phyloP scores from a whole-genome alignment of 2,797 vertebrate genomes.

The Aeoliscus strigatus region DNA sequence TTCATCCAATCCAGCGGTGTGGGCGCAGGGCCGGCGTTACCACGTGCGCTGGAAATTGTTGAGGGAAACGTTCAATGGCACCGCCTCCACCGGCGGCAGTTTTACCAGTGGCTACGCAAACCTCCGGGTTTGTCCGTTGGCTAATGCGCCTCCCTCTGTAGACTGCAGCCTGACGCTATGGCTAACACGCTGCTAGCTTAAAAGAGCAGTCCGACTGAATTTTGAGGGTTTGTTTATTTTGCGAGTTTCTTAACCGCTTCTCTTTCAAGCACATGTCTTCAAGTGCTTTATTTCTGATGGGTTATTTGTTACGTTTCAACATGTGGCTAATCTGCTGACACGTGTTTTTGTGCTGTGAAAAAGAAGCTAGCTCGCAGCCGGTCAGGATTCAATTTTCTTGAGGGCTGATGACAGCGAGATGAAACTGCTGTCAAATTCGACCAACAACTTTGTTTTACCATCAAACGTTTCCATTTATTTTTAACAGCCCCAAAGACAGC shows the following conservation, averaged over 20 bases:
- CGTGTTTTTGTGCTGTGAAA: too few relatives aligned
- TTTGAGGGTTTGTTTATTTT: slow-evolving; percentile 3
- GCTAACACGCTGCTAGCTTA: slow-evolving; percentile 26
- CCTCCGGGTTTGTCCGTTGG: slow-evolving; percentile 45
- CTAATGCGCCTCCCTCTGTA: slow-evolving; percentile 35
- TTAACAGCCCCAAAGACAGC: too few relatives aligned
- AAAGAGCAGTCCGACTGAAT: slow-evolving; percentile 29
- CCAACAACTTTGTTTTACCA: too few relatives aligned
- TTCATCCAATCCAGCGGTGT: slow-evolving; percentile 85
- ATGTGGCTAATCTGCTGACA: too few relatives aligned
- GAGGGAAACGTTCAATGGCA: slow-evolving; percentile 94
- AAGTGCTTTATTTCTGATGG: too few relatives aligned
- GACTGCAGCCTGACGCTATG: slow-evolving; percentile 25
- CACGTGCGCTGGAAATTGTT: slow-evolving; percentile 89
- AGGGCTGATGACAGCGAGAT: too few relatives aligned
- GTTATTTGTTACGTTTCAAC: too few relatives aligned
- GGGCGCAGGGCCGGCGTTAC: slow-evolving; percentile 82
- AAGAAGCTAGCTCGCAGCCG: too few relatives aligned
- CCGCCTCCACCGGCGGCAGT: slow-evolving; percentile 85
- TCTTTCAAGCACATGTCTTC: too few relatives aligned
- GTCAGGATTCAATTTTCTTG: too few relatives aligned
- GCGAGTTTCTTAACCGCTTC: slow-evolving; percentile 17
- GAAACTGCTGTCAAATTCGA: too few relatives aligned
- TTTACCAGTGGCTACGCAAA: slow-evolving; percentile 91
- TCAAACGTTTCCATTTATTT: too few relatives aligned